Conservation (phyloP, 2,113 vertebrate genomes). For the Mustelus asterias region DNA sequence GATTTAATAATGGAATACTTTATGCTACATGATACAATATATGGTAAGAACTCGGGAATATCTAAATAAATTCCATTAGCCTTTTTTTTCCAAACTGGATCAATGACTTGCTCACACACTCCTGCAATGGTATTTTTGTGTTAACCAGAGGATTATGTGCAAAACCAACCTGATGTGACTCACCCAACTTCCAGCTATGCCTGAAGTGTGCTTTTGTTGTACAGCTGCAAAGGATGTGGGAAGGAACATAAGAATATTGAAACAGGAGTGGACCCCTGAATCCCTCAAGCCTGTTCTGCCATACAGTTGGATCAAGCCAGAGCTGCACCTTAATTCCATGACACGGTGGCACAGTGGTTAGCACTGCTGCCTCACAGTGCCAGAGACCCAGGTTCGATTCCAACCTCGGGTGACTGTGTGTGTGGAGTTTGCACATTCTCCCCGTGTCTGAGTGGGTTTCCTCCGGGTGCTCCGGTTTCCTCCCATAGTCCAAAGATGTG, state of each 20-base stretch:
- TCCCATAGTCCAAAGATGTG: no score
- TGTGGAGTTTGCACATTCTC: no score
- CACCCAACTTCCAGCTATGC: background rate
- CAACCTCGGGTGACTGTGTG: no score
- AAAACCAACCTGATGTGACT: background rate
- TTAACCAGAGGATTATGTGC: background rate
- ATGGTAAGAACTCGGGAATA: background rate
- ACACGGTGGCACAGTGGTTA: no score
- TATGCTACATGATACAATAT: background rate
- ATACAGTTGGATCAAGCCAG: background rate
- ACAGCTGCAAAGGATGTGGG: background rate
- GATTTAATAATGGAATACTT: background rate
- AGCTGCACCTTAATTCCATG: no score
- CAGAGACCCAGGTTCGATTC: no score
- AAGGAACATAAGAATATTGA: background rate
- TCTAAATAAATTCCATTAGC: background rate
- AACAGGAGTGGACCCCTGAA: background rate
- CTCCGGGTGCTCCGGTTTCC: no score
- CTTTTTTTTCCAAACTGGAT: background rate
- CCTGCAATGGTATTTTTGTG: background rate
- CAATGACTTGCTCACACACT: background rate
- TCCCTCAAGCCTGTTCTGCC: background rate
- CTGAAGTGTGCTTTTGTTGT: background rate
- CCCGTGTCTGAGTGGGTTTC: no score
- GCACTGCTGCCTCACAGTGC: no score